A percentile compares a stretch with the other conserved stretches of the same genome.
These are phyloP conservation scores for Belonocnema kinseyi DNA, from an alignment of 1,140 invertebrate species.

Conservation along the genomic window DNA sequence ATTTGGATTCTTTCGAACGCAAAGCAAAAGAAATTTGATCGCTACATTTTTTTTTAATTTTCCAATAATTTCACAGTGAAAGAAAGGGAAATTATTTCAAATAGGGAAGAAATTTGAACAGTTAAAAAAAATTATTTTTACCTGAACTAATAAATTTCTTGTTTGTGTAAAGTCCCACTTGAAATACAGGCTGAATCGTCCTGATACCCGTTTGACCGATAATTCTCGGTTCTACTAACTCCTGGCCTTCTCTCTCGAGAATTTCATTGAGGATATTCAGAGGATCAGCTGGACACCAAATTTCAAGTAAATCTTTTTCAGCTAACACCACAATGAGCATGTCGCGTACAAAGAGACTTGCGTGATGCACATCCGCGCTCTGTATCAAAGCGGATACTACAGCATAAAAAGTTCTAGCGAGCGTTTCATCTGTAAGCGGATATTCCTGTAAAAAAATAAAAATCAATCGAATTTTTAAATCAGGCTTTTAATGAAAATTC, in stretches of 20 bases:
- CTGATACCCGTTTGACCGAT: slow-evolving; percentile 85
- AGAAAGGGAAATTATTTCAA: background rate
- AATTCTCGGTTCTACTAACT: slow-evolving; percentile 85
- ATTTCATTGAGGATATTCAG: slow-evolving; percentile 81
- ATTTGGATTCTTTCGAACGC: slow-evolving; percentile 1
- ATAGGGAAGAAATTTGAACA: no score
- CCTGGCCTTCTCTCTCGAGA: slow-evolving; percentile 75
- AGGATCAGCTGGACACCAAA: slow-evolving; percentile 89
- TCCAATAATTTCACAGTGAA: background rate
- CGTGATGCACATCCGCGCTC: slow-evolving; percentile 64
- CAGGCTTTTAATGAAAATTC: background rate
- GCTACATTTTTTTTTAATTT: no score
- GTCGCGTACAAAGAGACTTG: slow-evolving; percentile 88
- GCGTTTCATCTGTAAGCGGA: slow-evolving; percentile 81
- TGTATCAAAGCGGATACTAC: slow-evolving; percentile 85
- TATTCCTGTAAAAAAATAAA: slow-evolving; percentile 81
- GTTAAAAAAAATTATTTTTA: slow-evolving; percentile 68
- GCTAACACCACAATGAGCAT: slow-evolving; percentile 89
- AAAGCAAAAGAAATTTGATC: background rate
- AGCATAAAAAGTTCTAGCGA: slow-evolving; percentile 88
- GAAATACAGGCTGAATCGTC: slow-evolving; percentile 87
- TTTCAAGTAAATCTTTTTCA: slow-evolving; percentile 87
- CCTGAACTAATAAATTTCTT: slow-evolving; percentile 88
- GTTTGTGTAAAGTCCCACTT: slow-evolving; percentile 90
- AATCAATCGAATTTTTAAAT: slow-evolving; percentile 28